phyloP scores from a whole-genome alignment of 2,113 vertebrate species.

The Cebidichthys violaceus region DNA sequence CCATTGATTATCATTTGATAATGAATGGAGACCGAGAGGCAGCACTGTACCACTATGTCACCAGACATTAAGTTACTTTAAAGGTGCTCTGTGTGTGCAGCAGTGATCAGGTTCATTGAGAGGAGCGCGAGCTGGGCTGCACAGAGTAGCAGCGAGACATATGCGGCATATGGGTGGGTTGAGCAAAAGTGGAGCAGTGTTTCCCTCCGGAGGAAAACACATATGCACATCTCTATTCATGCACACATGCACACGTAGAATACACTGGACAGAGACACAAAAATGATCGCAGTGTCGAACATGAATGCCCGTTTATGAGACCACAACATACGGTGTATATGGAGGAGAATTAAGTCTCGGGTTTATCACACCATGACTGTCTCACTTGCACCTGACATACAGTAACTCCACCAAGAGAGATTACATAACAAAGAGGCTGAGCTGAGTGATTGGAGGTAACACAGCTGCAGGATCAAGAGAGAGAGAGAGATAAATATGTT shows the following conservation, averaged over 20 bases:
- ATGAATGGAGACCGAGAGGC: background rate
- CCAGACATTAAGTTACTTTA: background rate
- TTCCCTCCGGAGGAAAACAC: slow-evolving; percentile 75
- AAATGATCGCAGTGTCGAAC: slow-evolving; percentile 7
- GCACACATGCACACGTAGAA: slow-evolving; percentile 54
- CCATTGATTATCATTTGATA: background rate
- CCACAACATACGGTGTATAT: slow-evolving; percentile 35
- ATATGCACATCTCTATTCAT: slow-evolving; percentile 52
- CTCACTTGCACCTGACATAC: slow-evolving; percentile 36
- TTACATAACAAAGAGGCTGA: slow-evolving; percentile 9
- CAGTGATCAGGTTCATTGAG: slow-evolving; percentile 51
- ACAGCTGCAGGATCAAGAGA: slow-evolving; percentile 10
- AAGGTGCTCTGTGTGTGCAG: slow-evolving; percentile 20
- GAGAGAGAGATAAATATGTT: background rate
- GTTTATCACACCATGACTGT: slow-evolving; percentile 23
- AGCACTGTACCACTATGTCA: background rate
- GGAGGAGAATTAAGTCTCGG: background rate
- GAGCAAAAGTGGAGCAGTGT: slow-evolving; percentile 70
- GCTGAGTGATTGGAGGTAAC: slow-evolving; percentile 11
- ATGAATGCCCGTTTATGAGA: background rate
- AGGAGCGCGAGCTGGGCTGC: slow-evolving; percentile 55
- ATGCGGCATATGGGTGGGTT: slow-evolving; percentile 69
- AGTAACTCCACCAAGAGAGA: slow-evolving; percentile 17
- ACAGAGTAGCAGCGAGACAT: slow-evolving; percentile 59
- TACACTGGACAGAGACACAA: slow-evolving; percentile 8